Conservation (phyloP, 2,888 invertebrate species). For the Pristionchus japonicus region DNA sequence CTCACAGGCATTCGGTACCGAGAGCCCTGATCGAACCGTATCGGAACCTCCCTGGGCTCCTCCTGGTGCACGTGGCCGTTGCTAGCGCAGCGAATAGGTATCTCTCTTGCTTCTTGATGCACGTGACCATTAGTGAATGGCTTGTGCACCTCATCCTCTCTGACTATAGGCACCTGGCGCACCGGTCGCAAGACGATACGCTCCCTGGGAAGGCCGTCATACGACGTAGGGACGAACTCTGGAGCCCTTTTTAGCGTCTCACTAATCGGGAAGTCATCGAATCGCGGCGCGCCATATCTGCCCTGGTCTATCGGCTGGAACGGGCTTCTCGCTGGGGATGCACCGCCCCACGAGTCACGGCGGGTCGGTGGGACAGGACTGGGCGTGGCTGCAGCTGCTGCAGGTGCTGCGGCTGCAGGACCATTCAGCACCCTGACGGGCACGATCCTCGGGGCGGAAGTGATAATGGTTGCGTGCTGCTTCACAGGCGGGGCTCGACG, state of each 20-base stretch:
- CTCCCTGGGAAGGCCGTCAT: neutral
- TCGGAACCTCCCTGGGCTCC: neutral
- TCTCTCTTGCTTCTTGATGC: neutral
- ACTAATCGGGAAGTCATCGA: neutral
- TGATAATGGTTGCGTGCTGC: constrained; percentile 10
- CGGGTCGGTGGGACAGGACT: constrained; percentile 25
- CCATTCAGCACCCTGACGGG: constrained; percentile 13
- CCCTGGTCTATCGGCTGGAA: neutral
- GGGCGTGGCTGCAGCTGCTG: neutral
- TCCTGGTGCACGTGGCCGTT: too few species aligned
- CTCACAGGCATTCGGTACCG: neutral
- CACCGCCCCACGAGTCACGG: constrained; percentile 3
- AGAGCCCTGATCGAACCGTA: neutral
- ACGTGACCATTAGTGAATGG: neutral
- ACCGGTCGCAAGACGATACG: neutral
- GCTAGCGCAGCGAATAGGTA: neutral
- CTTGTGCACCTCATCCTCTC: neutral
- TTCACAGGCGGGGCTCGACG: neutral
- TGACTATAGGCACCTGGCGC: neutral
- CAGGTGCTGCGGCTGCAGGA: neutral
- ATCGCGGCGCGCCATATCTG: neutral
- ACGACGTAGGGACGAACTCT: neutral
- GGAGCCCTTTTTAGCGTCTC: neutral
- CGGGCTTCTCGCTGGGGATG: neutral
- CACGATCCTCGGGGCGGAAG: neutral